Evolutionary conservation across 53 echinoderm and acorn worm genomes (phyloP).

Genomic region (Mesocentrotus franciscanus): DNA sequence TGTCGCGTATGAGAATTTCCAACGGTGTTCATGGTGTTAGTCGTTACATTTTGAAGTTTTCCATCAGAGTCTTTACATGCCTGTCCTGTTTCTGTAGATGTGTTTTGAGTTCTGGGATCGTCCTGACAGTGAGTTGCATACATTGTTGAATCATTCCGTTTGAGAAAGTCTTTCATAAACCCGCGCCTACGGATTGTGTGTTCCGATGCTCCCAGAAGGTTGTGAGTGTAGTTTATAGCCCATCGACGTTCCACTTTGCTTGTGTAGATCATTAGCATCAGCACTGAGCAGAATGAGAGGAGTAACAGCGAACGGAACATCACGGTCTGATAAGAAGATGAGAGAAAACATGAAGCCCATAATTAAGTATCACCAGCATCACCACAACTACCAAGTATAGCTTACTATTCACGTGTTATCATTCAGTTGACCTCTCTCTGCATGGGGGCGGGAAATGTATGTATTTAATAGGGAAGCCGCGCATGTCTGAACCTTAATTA

Average conservation of each 20-base stretch:
- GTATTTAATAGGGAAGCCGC: too few species aligned
- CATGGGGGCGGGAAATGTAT: too few species aligned
- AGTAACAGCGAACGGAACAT: neutral
- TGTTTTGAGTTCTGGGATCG: neutral
- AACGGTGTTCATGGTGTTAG: neutral
- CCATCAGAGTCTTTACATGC: neutral
- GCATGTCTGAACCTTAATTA: too few species aligned
- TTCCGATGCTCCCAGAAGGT: neutral
- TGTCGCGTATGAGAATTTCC: neutral
- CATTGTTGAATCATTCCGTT: neutral
- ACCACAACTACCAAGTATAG: too few species aligned
- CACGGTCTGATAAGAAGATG: neutral
- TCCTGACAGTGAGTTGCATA: neutral
- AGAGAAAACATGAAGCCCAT: neutral
- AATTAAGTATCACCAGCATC: too few species aligned
- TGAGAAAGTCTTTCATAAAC: neutral
- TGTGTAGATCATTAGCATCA: neutral
- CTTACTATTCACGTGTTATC: too few species aligned
- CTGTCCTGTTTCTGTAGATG: neutral
- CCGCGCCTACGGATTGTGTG: neutral
- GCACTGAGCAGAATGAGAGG: neutral
- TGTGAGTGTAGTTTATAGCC: neutral
- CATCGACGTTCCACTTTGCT: neutral
- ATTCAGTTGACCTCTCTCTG: too few species aligned
- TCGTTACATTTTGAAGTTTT: neutral